A percentile compares a stretch with the other conserved stretches of the same genome.
Conservation (phyloP, 2,113 vertebrate species). For the Peucedramus taeniatus region DNA sequence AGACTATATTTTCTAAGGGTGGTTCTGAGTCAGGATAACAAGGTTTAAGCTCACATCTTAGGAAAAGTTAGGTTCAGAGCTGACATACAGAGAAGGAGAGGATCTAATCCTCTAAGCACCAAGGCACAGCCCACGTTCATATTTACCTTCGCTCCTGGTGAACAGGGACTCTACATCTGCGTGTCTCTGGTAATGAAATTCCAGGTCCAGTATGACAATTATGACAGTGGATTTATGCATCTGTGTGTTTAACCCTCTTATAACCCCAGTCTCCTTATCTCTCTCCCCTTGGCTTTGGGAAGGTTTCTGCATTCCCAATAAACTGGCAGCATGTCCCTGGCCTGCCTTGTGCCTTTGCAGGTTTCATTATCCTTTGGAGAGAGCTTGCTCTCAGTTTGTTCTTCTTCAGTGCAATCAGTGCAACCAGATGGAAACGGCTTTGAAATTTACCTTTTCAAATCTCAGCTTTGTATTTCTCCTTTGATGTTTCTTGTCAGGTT, state of each 20-base stretch:
- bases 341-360: neutral
- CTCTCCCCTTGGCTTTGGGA: neutral
- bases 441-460: slow-evolving; percentile 36
- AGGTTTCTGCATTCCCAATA: neutral
- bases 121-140: neutral
- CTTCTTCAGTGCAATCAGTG: neutral
- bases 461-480: neutral
- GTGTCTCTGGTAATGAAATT: neutral
- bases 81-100: neutral
- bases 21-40: neutral
- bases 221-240: neutral
- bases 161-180: neutral
- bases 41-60: neutral
- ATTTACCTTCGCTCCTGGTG: neutral
- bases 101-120: neutral
- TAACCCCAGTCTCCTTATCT: neutral
- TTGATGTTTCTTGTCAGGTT: slow-evolving; percentile 24
- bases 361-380: slow-evolving; percentile 13
- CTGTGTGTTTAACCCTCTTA: neutral
- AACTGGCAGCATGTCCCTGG: neutral
- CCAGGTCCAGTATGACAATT: neutral
- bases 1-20: neutral
- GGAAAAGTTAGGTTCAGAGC: neutral
- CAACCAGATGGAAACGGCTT: neutral
- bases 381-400: neutral